Base-by-base conservation (phyloP, 2,888 invertebrate species). In the Diarsia dahlii region DNA sequence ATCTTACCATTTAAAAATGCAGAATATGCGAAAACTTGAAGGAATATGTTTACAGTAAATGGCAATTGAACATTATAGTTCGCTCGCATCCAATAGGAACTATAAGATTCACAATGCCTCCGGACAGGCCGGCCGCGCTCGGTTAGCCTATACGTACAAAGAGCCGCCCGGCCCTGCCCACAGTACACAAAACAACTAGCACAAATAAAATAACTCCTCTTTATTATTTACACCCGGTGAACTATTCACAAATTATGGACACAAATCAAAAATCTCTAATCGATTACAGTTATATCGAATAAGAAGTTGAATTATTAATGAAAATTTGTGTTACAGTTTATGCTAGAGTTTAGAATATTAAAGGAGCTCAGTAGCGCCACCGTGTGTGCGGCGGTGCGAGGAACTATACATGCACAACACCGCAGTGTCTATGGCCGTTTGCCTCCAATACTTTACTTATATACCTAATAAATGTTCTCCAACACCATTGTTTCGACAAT, bases 11-110 rank as follows among this genome's bases (percentile, higher is more conserved):
- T 95, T 95, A 96, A 95, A 96, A 96, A 96, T 96, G 96, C 96
- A 96, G 95, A 95, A 95, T 95, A 95, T 95, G 95, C 95, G 95
- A 96, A 95, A 96, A 95, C 92, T 94, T 95, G 92, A 96, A 96
- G 95, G 95, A 96, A 96, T 96, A 95, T 93, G 93, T 92, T 95
- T 95, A 95, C 94, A 95, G 91, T 95, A 93, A 94, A 94, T 95
- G 96, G 96, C 96, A 96, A 95, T 95, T 95, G 96, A 96, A 96
- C 95, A 94, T 95, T 96, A 96, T 96, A 96, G 96, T 96, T 96
- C 96, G 92, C 95, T 96, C 95, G 95, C 96, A 95, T 95, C 93
- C 92, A 95, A 94, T 96, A 96, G 96, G 96, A 96, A 96, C 96
- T 96, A 96, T 96, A 96, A 96, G 92, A 96, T 96, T 96, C 96